These are phyloP conservation scores for Megastigmus dorsalis DNA, from an alignment of 2,888 invertebrate genomes.

Conservation along the genomic window DNA sequence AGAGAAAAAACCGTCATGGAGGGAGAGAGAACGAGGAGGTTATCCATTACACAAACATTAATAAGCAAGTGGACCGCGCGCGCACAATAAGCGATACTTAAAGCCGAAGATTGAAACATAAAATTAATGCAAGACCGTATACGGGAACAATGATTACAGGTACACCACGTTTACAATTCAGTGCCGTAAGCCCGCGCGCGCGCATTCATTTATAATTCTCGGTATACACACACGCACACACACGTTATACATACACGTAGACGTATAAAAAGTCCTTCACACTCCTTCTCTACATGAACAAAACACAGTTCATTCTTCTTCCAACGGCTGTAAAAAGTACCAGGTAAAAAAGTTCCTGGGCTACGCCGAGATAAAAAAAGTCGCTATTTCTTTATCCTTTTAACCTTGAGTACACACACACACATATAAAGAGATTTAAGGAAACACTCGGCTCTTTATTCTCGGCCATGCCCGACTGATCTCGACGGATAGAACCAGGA, in stretches of 20 bases:
- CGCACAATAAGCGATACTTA: not conserved
- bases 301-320: not conserved
- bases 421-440: constrained; percentile 4
- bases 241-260: too few species aligned
- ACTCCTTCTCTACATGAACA: not conserved
- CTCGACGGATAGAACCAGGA: not conserved
- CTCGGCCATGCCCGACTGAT: constrained; percentile 43
- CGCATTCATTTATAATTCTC: not conserved
- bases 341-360: too few species aligned
- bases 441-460: constrained; percentile 25
- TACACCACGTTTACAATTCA: not conserved
- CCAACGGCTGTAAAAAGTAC: not conserved
- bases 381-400: constrained; percentile 32
- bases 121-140: not conserved
- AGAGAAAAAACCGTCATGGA: too few species aligned
- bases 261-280: not conserved
- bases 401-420: not conserved
- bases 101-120: constrained; percentile 13
- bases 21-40: too few species aligned
- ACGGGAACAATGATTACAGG: not conserved
- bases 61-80: too few species aligned
- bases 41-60: not conserved
- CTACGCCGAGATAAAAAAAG: constrained; percentile 1
- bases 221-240: too few species aligned
- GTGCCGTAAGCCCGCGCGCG: not conserved